These are phyloP conservation scores for Ariopsis seemanni DNA, from an alignment of 2,113 vertebrate species.

Conservation along the genomic window DNA sequence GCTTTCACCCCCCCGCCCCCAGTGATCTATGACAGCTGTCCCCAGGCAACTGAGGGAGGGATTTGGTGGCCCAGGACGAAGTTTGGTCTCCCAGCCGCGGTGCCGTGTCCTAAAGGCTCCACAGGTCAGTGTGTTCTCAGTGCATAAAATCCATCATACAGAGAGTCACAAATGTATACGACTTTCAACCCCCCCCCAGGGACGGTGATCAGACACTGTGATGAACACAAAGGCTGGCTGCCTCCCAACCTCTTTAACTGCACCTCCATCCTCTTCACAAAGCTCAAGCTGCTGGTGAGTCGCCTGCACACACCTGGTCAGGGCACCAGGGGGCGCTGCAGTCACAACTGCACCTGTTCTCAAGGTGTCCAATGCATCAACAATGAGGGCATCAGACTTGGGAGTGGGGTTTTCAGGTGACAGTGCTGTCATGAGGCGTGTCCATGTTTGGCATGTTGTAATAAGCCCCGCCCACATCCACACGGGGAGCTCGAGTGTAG, in stretches of 20 bases:
- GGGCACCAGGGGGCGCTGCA: background rate
- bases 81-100: conserved; percentile 89
- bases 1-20: conserved; percentile 36
- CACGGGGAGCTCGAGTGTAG: background rate
- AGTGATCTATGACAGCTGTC: conserved; percentile 98
- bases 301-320: background rate
- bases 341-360: background rate
- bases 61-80: conserved; percentile 98
- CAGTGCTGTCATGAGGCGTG: background rate
- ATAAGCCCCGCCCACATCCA: background rate
- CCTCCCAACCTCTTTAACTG: conserved; percentile 94
- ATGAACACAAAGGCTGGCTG: conserved; percentile 94
- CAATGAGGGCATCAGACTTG: background rate
- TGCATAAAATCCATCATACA: background rate
- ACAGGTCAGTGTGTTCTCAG: conserved; percentile 71
- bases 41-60: conserved; percentile 84
- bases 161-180: background rate
- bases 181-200: conserved; percentile 65
- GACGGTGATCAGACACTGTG: conserved; percentile 90
- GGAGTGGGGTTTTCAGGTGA: background rate
- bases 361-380: background rate
- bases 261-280: conserved; percentile 83
- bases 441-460: background rate
- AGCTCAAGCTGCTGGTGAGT: conserved; percentile 83
- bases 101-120: conserved; percentile 88